Evolutionary conservation across 2,113 vertebrate genomes (phyloP).

Genomic region (Vombatus ursinus): DNA sequence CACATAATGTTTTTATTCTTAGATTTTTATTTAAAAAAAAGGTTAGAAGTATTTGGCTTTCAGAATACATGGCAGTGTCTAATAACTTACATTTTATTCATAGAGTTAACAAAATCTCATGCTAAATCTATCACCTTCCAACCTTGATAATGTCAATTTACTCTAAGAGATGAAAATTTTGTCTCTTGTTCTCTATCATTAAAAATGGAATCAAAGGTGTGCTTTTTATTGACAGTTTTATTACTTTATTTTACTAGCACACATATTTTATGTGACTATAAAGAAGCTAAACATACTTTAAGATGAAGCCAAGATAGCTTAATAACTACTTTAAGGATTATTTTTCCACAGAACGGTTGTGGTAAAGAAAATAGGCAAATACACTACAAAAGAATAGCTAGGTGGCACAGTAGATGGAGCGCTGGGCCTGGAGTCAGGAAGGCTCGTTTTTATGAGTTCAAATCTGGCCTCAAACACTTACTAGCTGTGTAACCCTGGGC

Average conservation of each 20-base stretch:
- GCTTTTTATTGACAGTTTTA: conserved; percentile 51
- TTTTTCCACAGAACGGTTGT: conserved; percentile 48
- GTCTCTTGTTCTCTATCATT: conserved; percentile 31
- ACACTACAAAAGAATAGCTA: background rate
- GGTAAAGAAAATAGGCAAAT: background rate
- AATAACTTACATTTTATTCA: conserved; percentile 54
- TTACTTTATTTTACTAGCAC: conserved; percentile 52
- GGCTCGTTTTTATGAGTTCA: background rate
- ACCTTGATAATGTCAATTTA: conserved; percentile 43
- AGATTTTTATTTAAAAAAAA: background rate
- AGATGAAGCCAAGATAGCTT: conserved; percentile 60
- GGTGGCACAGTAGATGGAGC: background rate
- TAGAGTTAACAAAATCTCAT: conserved; percentile 59
- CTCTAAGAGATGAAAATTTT: conserved; percentile 35
- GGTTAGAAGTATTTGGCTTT: background rate
- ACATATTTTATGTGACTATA: conserved; percentile 42
- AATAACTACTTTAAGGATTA: conserved; percentile 53
- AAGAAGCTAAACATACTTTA: conserved; percentile 68
- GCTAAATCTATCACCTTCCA: conserved; percentile 17
- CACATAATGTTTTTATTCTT: background rate
- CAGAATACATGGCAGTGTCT: background rate
- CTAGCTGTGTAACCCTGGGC: background rate
- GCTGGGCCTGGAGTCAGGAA: background rate
- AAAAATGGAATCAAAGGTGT: conserved; percentile 53
- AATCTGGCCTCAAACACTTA: background rate